Evolutionary conservation across 1,140 invertebrate species (phyloP).

Genomic region (Cyphomyrmex costatus): DNA sequence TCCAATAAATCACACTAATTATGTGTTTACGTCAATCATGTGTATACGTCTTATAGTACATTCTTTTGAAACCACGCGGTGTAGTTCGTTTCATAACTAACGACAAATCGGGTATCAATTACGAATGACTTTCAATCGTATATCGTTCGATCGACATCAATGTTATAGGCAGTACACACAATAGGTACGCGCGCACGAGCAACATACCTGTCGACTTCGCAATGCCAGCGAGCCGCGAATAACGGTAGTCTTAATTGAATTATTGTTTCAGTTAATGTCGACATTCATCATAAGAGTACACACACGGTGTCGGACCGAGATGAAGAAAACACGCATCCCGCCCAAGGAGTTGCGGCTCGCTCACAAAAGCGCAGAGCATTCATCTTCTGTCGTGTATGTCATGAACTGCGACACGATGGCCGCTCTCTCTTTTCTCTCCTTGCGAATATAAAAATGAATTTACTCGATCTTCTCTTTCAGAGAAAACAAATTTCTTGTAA

Average conservation of each 20-base stretch:
- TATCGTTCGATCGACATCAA: constrained; percentile 39
- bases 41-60: not conserved
- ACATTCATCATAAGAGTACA: constrained; percentile 76
- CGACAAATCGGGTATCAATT: constrained; percentile 32
- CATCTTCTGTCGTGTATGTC: constrained; percentile 71
- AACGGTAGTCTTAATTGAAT: constrained; percentile 81
- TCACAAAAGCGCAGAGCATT: constrained; percentile 73
- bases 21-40: not conserved
- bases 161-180: constrained; percentile 47
- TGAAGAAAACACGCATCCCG: constrained; percentile 68
- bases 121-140: constrained; percentile 31
- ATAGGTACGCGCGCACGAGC: constrained; percentile 54
- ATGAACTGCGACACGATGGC: constrained; percentile 62
- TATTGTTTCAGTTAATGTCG: constrained; percentile 79
- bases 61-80: not conserved
- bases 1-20: constrained; percentile 1
- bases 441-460: constrained; percentile 13
- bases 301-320: constrained; percentile 13
- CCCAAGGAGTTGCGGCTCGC: constrained; percentile 66
- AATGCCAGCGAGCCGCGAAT: constrained; percentile 54
- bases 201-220: constrained; percentile 49
- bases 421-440: constrained; percentile 29
- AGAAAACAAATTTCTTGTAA: not conserved
- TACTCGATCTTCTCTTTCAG: not conserved
- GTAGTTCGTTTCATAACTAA: constrained; percentile 20